phyloP scores from a whole-genome alignment of 92 coral and sea anemone species.

The Nematostella vectensis region DNA sequence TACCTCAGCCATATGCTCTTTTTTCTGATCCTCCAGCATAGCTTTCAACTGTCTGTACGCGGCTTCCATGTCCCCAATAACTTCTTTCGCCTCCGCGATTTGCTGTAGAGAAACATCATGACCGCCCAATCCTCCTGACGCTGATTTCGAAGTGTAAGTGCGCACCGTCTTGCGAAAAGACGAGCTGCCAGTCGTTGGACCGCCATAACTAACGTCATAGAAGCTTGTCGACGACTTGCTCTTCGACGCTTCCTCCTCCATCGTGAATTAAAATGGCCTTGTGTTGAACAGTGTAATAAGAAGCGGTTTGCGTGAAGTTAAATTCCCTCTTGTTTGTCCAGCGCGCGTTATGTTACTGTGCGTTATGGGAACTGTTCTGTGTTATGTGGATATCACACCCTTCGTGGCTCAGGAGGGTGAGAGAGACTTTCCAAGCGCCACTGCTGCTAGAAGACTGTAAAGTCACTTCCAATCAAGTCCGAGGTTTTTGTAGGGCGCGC shows the following conservation, averaged over 20 bases:
- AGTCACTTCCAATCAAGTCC: slow-evolving; percentile 10
- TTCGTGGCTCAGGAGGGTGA: slow-evolving; percentile 12
- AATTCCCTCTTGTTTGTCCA: no score
- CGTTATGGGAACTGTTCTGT: no score
- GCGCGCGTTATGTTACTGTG: no score
- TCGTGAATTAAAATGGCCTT: no score
- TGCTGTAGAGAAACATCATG: slow-evolving; percentile 77
- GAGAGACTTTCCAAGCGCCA: slow-evolving; percentile 18
- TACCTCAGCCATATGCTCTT: slow-evolving; percentile 87
- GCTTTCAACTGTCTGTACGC: slow-evolving; percentile 73
- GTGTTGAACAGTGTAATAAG: no score
- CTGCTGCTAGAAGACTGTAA: slow-evolving; percentile 30
- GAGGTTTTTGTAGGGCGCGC: slow-evolving; percentile 25
- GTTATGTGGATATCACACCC: slow-evolving; percentile 36
- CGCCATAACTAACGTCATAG: slow-evolving; percentile 9
- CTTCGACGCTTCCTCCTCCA: slow-evolving; percentile 11
- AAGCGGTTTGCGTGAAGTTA: no score
- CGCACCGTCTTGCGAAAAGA: slow-evolving; percentile 33
- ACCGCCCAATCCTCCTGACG: slow-evolving; percentile 20
- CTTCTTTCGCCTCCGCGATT: slow-evolving; percentile 87
- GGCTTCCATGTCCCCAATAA: slow-evolving; percentile 86
- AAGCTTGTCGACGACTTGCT: slow-evolving; percentile 15
- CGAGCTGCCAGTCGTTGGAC: slow-evolving; percentile 11
- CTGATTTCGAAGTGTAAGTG: slow-evolving; percentile 39
- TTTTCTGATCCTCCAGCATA: slow-evolving; percentile 73